Evolutionary conservation across 1,140 invertebrate species (phyloP), one percentile per base, ranked within the genome.

Genomic region (Drosophila pruinosa): DNA sequence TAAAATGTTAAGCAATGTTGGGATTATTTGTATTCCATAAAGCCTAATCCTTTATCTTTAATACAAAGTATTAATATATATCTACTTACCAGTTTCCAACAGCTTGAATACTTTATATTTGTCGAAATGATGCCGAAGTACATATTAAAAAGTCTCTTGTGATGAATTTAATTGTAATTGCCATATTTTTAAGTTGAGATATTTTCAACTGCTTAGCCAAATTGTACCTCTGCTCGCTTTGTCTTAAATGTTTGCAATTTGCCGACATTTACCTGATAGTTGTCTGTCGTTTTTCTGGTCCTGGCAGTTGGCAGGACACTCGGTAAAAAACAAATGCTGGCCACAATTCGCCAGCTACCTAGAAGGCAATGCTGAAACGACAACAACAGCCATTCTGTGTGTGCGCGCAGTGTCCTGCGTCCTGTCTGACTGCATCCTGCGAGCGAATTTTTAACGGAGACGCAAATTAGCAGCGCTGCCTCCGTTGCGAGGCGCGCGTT

Each of bases 291-390:
- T 67, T 65, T 53, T 28, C 36, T 38, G 54, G 38, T 38, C 31
- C 43, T 58, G 39, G 52, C 65, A 56, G 36, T 62, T 80, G 59
- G 59, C 72, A 31, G 53, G 41, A 48, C 61, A 70, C 75, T 65
- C 39, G 36, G 75, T 88, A 88, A 88, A 88, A 88, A 88, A 88
- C 83, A 88, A 83, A 82, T 76, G 63, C 72, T 81, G 21, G 31
- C n/a, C 24, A 38, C 52, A 65, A n/a, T 24, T 62, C 58, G 38
- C 50, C 61, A 86, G 69, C 78, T 89, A 89, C 82, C 82, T 88
- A 88, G 71, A 81, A 69, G 80, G 71, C 65, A 24, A 34, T 17
- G 53, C 62, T 48, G 58, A 59, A 48, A 53, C 21, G 14, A 21
- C 39, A 39, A 26, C 64, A 21, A 28, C 39, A 38, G 19, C 31